Percentiles rank a stretch among this genome's conserved stretches.
Conservation (phyloP, 2,888 invertebrate genomes). For the Rhamphomyia laevipes region DNA sequence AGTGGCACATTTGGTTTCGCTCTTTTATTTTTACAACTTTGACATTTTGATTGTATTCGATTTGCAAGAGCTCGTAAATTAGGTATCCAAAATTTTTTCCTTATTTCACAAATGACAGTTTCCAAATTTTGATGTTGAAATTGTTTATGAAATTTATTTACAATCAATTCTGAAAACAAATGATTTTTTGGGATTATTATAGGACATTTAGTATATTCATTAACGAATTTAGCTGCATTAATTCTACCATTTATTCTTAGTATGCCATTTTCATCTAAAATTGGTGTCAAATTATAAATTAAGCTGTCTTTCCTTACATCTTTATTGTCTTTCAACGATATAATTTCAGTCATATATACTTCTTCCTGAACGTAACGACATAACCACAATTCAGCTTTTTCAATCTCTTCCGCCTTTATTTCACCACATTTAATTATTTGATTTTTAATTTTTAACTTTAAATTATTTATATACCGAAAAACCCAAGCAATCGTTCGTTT, state of each 20-base stretch:
- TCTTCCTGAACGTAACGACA: not conserved
- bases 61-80: slow-evolving; percentile 8
- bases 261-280: not conserved
- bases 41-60: slow-evolving; percentile 4
- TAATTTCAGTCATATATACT: not conserved
- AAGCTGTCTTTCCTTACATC: slow-evolving; percentile 3
- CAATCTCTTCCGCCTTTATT: not conserved
- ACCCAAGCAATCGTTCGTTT: slow-evolving; percentile 6
- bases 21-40: slow-evolving; percentile 11
- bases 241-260: slow-evolving; percentile 4
- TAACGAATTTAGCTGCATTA: not conserved
- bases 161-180: slow-evolving; percentile 5
- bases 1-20: slow-evolving; percentile 11
- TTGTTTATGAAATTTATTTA: slow-evolving; percentile 9
- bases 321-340: not conserved
- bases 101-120: slow-evolving; percentile 8
- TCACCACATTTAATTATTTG: not conserved
- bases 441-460: too few relatives aligned
- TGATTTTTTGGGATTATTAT: slow-evolving; percentile 7
- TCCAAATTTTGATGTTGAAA: slow-evolving; percentile 14
- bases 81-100: slow-evolving; percentile 6
- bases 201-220: not conserved
- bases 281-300: slow-evolving; percentile 2
- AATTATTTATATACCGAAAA: not conserved
- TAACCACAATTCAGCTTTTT: slow-evolving; percentile 1